Percentiles rank a stretch among this genome's conserved stretches.
Evolutionary conservation across 2,888 invertebrate genomes (phyloP).

Genomic region (Lutraria lutraria): DNA sequence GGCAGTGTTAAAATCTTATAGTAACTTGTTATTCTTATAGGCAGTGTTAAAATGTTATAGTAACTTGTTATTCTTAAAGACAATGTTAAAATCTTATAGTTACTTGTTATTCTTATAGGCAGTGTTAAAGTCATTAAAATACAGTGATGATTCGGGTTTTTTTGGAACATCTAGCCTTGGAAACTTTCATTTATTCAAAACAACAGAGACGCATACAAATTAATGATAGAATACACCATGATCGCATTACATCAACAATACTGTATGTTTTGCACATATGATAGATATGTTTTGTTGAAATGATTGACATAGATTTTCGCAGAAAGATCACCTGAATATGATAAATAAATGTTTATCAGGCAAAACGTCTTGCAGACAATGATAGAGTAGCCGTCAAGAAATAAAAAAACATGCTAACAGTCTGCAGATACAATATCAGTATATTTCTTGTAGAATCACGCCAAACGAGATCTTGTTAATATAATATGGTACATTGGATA

Average conservation of each 20-base stretch:
- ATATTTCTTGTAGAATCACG: too few species aligned
- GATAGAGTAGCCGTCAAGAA: neutral
- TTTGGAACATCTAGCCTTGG: too few species aligned
- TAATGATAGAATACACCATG: neutral
- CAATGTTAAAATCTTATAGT: too few species aligned
- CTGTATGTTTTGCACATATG: neutral
- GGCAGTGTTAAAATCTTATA: too few species aligned
- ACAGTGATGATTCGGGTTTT: too few species aligned
- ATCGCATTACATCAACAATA: neutral
- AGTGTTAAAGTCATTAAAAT: too few species aligned
- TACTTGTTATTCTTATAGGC: too few species aligned
- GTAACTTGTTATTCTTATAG: too few species aligned
- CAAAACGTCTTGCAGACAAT: neutral
- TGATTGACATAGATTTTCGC: neutral
- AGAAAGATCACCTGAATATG: neutral
- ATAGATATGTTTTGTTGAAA: neutral
- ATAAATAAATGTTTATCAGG: neutral
- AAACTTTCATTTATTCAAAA: neutral
- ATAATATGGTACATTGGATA: too few species aligned
- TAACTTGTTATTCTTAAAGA: too few species aligned
- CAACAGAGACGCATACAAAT: neutral
- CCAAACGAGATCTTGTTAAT: too few species aligned
- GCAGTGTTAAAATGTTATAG: too few species aligned
- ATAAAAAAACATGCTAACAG: neutral
- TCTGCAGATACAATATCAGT: neutral